These are phyloP conservation scores for Drosophila limbata DNA, from an alignment of 2,888 invertebrate species.

Conservation along the genomic window DNA sequence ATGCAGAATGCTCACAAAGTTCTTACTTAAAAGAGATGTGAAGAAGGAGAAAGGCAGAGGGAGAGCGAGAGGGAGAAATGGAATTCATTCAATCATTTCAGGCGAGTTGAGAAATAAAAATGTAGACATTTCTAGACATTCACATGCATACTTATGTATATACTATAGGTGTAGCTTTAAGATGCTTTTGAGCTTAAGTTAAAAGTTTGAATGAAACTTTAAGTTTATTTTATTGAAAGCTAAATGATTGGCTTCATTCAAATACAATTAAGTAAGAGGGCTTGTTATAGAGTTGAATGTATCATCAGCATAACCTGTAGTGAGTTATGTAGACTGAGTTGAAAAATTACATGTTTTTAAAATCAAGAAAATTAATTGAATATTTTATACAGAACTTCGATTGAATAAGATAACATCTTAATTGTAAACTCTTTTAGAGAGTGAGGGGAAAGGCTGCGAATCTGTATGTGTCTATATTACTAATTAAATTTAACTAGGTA, in stretches of 20 bases:
- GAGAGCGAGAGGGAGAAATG: background rate
- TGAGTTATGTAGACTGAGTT: background rate
- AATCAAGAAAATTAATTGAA: too few relatives aligned
- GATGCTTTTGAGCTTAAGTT: background rate
- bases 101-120: background rate
- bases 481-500: too few relatives aligned
- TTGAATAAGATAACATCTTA: too few relatives aligned
- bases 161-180: background rate
- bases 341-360: background rate
- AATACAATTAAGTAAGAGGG: background rate
- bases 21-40: slow-evolving; percentile 4
- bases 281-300: background rate
- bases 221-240: background rate
- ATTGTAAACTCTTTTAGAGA: too few relatives aligned
- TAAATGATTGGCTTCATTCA: background rate
- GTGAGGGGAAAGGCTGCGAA: too few relatives aligned
- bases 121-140: background rate
- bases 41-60: background rate
- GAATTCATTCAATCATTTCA: slow-evolving; percentile 35
- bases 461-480: too few relatives aligned
- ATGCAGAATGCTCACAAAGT: slow-evolving; percentile 29
- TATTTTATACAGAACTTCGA: too few relatives aligned
- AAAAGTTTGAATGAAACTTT: background rate
- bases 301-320: background rate
- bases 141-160: background rate